A percentile compares a stretch with the other conserved stretches of the same genome.
These are phyloP conservation scores for Thyatira batis DNA, from an alignment of 2,888 invertebrate species.

Conservation along the genomic window DNA sequence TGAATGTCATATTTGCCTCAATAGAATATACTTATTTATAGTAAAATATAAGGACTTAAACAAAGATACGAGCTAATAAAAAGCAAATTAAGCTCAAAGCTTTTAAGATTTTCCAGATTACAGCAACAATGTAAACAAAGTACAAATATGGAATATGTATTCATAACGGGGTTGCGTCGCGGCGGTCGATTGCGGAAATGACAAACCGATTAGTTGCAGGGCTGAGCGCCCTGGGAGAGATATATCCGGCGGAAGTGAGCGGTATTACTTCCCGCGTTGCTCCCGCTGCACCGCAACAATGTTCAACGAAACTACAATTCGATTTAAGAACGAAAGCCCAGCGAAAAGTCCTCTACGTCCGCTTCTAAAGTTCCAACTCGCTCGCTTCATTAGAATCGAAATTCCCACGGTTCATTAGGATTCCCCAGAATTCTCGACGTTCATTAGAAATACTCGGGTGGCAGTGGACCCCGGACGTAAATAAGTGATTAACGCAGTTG, in stretches of 20 bases:
- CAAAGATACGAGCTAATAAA: too few relatives aligned
- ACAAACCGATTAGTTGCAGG: constrained; percentile 77
- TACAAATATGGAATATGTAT: constrained; percentile 57
- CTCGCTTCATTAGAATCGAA: constrained; percentile 74
- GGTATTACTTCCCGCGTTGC: constrained; percentile 70
- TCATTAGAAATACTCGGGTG: constrained; percentile 76
- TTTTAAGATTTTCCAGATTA: neutral
- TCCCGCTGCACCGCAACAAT: constrained; percentile 63
- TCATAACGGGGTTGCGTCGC: constrained; percentile 58
- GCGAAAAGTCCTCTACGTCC: constrained; percentile 44
- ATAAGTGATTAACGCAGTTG: constrained; percentile 82
- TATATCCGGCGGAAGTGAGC: constrained; percentile 73
- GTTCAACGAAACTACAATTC: constrained; percentile 58
- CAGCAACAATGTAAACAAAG: constrained; percentile 44
- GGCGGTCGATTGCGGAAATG: constrained; percentile 76
- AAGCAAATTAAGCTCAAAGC: too few relatives aligned
- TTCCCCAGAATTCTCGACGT: constrained; percentile 71
- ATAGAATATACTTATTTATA: too few relatives aligned
- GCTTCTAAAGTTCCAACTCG: constrained; percentile 45
- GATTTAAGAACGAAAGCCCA: constrained; percentile 53
- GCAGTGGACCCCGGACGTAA: constrained; percentile 73
- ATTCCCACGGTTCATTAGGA: constrained; percentile 80
- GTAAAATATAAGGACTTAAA: too few relatives aligned
- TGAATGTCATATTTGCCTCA: neutral
- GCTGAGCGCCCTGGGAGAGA: constrained; percentile 63